Evolutionary conservation across 2,888 invertebrate species (phyloP), one percentile per base, ranked within the genome.

Genomic region (Psylliodes chrysocephalus): DNA sequence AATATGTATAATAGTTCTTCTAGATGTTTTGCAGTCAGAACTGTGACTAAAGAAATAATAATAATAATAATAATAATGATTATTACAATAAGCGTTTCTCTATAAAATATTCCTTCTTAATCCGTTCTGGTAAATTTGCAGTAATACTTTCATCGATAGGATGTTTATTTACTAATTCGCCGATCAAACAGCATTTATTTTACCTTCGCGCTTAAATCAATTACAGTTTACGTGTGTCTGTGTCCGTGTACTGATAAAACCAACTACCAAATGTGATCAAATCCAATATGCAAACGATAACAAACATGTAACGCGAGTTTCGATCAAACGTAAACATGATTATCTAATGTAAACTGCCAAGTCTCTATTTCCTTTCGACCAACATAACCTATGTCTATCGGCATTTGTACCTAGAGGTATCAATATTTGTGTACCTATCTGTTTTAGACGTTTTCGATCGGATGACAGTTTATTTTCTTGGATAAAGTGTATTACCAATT

Each of bases 261-360:
- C 49, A 59, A 59, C 59, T 35, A 28, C 44, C 33, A 42, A 60
- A 64, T 64, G 54, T 55, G 54, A 60, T 54, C 54, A 64, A 60
- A 64, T 64, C 56, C 64, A 60, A 63, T 57, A 63, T 54, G 60
- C 60, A 63, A 53, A 49, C 49, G 44, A 60, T 63, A 66, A 66
- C 59, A 68, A 68, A 68, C 68, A 59, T 60, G 65, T 63, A 66
- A 61, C 49, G 63, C 53, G 47, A 55, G 63, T 57, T 59, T 53
- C 53, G 60, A 66, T 57, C 68, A 59, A 68, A 66, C 35, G 63
- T 65, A 65, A 68, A 68, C 65, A 68, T 57, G 63, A 60, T 63
- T 53, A 68, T 35, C 61, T 59, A 63, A 63, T 61, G 68, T 59
- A 60, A 66, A 65, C 68, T 66, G 60, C 22, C 54, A 63, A 65